Evolutionary conservation across 2,888 invertebrate genomes (phyloP).

Genomic region (Noctua comes): DNA sequence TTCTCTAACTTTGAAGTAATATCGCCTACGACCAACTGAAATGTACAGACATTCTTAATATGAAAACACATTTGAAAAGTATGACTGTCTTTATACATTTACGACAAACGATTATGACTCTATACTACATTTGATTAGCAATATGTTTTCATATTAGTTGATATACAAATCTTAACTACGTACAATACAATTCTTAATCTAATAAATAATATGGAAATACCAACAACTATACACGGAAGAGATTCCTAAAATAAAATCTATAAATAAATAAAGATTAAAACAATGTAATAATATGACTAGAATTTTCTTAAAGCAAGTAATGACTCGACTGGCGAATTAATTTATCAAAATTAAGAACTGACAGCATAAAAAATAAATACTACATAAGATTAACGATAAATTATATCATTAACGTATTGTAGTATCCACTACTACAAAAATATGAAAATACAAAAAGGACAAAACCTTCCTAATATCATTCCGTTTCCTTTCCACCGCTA

Average conservation of each 20-base stretch:
- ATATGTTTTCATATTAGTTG: constrained; percentile 57
- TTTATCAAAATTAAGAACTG: not conserved
- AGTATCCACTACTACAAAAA: constrained; percentile 35
- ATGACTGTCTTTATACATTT: constrained; percentile 34
- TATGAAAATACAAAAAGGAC: constrained; percentile 60
- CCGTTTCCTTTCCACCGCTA: constrained; percentile 36
- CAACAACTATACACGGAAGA: constrained; percentile 49
- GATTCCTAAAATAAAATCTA: constrained; percentile 45
- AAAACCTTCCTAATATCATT: constrained; percentile 22
- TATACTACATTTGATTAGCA: constrained; percentile 42
- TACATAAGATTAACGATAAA: constrained; percentile 7
- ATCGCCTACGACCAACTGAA: constrained; percentile 74
- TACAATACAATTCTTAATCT: constrained; percentile 57
- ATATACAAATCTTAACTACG: constrained; percentile 61
- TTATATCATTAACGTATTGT: constrained; percentile 17
- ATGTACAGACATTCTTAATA: constrained; percentile 46
- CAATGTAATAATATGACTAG: constrained; percentile 34
- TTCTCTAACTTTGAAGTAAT: constrained; percentile 67
- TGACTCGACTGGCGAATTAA: constrained; percentile 26
- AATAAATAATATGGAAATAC: constrained; percentile 58
- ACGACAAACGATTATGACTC: constrained; percentile 29
- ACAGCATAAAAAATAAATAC: not conserved
- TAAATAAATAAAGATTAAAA: constrained; percentile 38
- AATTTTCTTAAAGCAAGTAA: constrained; percentile 18
- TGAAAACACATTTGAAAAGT: constrained; percentile 56